Percentiles rank a stretch among this genome's conserved stretches.
Evolutionary conservation across 1,140 invertebrate species (phyloP).

Genomic region (Hylaeus anthracinus): DNA sequence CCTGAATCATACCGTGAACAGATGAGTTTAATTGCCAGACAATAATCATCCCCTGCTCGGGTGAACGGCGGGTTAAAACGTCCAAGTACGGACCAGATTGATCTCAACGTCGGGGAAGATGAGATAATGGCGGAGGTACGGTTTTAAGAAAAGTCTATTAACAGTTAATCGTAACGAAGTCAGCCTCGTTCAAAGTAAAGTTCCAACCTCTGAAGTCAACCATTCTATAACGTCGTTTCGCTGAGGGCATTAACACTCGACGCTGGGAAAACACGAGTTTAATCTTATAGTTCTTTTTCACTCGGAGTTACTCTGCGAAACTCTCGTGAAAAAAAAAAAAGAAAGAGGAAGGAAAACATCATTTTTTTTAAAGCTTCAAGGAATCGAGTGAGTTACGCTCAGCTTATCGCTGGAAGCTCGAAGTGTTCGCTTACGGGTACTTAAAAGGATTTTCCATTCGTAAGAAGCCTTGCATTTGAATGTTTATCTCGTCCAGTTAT

Average conservation of each 20-base stretch:
- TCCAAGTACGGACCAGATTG: neutral
- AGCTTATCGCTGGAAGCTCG: neutral
- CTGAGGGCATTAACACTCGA: neutral
- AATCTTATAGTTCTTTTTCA: neutral
- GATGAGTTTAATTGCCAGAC: neutral
- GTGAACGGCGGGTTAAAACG: neutral
- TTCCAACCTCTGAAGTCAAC: neutral
- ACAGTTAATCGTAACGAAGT: constrained; percentile 8
- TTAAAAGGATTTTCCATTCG: too few species aligned
- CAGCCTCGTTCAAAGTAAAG: neutral
- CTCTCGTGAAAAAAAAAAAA: neutral
- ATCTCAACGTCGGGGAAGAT: neutral
- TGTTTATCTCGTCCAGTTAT: too few species aligned
- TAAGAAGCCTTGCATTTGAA: neutral
- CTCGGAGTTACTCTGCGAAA: neutral
- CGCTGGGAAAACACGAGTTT: neutral
- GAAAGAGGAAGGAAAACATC: neutral
- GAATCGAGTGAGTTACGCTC: neutral
- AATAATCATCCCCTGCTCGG: neutral
- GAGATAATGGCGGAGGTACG: neutral
- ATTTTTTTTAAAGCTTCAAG: neutral
- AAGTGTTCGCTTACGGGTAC: neutral
- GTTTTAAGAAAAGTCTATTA: neutral
- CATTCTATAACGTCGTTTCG: neutral
- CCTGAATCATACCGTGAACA: too few species aligned